Percentiles rank a stretch among this genome's conserved stretches.
phyloP scores from a whole-genome alignment of 1,140 invertebrate species.

The Coboldia fuscipes region DNA sequence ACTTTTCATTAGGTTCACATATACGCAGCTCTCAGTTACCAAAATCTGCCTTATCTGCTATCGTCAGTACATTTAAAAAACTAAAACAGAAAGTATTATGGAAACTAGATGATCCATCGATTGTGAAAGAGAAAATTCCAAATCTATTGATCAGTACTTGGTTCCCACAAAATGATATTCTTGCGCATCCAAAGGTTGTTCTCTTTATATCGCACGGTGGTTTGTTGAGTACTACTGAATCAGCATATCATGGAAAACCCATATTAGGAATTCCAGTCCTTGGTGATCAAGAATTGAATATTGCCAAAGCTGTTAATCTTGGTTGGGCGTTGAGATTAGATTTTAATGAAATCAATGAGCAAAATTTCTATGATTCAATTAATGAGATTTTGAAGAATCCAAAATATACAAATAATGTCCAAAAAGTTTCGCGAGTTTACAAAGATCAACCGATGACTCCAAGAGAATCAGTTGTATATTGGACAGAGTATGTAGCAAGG shows the following conservation, averaged over 20 bases:
- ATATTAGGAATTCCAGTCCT: slow-evolving; percentile 36
- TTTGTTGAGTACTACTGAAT: slow-evolving; percentile 28
- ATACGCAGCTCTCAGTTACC: slow-evolving; percentile 27
- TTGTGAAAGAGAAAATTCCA: slow-evolving; percentile 21
- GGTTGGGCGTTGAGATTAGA: slow-evolving; percentile 11
- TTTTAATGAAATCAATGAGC: too few relatives aligned
- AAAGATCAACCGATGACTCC: slow-evolving; percentile 25
- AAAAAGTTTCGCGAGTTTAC: slow-evolving; percentile 27
- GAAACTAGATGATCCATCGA: slow-evolving; percentile 29
- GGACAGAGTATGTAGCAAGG: slow-evolving; percentile 28
- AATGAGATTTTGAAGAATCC: slow-evolving; percentile 9
- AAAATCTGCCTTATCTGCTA: slow-evolving; percentile 18
- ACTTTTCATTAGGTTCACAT: slow-evolving; percentile 29
- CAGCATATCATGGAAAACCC: slow-evolving; percentile 35
- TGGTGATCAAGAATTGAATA: slow-evolving; percentile 29
- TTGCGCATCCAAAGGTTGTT: slow-evolving; percentile 28
- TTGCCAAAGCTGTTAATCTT: slow-evolving; percentile 8
- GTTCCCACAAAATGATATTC: slow-evolving; percentile 37
- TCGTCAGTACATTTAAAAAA: slow-evolving; percentile 28
- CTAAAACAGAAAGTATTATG: slow-evolving; percentile 36
- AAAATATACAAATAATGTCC: slow-evolving; percentile 8
- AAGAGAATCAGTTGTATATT: slow-evolving; percentile 27
- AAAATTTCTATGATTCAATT: too few relatives aligned
- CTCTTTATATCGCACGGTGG: slow-evolving; percentile 44
- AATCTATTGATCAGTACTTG: slow-evolving; percentile 39